phyloP scores from a whole-genome alignment of 2,888 invertebrate genomes.

The Atethmia centrago region DNA sequence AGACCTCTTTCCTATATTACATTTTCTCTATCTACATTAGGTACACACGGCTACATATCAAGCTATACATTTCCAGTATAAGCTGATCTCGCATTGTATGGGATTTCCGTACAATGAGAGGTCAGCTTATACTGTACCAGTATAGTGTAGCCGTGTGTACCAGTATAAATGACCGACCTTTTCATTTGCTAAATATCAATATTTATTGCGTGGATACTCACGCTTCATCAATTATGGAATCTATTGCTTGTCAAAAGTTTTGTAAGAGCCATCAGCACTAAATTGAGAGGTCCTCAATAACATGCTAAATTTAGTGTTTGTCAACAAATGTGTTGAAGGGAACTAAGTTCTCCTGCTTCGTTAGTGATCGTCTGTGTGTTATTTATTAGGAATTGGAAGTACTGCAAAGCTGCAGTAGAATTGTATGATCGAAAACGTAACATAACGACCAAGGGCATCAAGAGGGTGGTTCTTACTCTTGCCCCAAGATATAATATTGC shows the following conservation, averaged over 20 bases:
- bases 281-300: slow-evolving; percentile 20
- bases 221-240: slow-evolving; percentile 15
- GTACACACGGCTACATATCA: too few relatives aligned
- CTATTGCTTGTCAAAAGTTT: slow-evolving; percentile 28
- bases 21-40: background rate
- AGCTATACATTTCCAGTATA: too few relatives aligned
- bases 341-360: background rate
- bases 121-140: too few relatives aligned
- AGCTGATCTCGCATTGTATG: too few relatives aligned
- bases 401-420: background rate
- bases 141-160: too few relatives aligned
- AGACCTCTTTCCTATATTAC: background rate
- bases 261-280: slow-evolving; percentile 5
- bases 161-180: background rate
- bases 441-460: too few relatives aligned
- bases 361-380: background rate
- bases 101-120: too few relatives aligned
- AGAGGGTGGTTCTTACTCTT: background rate
- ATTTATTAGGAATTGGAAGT: background rate
- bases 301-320: slow-evolving; percentile 20
- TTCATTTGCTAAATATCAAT: slow-evolving; percentile 20
- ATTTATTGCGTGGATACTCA: slow-evolving; percentile 15
- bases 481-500: background rate
- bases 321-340: background rate
- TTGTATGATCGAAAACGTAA: too few relatives aligned